Evolutionary conservation across 2,797 vertebrate species (phyloP).

Genomic region (Heliangelus exortis): DNA sequence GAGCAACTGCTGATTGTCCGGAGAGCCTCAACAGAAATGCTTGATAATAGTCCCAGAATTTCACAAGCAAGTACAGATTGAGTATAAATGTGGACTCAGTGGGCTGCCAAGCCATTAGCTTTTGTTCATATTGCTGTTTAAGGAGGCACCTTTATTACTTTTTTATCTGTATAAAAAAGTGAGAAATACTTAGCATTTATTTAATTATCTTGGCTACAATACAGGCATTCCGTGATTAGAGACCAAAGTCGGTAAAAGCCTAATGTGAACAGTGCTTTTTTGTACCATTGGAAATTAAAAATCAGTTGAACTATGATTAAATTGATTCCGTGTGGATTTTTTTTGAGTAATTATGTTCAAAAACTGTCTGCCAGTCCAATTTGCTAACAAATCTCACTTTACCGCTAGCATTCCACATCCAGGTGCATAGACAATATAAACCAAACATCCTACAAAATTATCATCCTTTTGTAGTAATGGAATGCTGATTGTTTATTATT

Average conservation of each 20-base stretch:
- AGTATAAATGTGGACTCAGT: neutral
- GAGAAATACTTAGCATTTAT: conserved; percentile 61
- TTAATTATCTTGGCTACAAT: conserved; percentile 64
- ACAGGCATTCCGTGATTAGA: conserved; percentile 38
- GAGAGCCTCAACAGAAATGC: neutral
- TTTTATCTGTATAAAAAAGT: neutral
- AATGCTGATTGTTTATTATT: conserved; percentile 69
- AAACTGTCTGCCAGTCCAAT: conserved; percentile 74
- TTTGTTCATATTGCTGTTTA: conserved; percentile 54
- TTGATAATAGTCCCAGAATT: neutral
- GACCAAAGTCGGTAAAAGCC: conserved; percentile 47
- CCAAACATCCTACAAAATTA: conserved; percentile 38
- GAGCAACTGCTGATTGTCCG: neutral
- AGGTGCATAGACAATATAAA: conserved; percentile 56
- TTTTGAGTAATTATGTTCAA: conserved; percentile 77
- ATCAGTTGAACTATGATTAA: conserved; percentile 74
- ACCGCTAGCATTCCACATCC: neutral
- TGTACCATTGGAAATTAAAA: conserved; percentile 72
- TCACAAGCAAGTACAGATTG: neutral
- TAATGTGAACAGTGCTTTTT: conserved; percentile 56
- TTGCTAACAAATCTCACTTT: conserved; percentile 76
- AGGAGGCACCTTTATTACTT: conserved; percentile 39
- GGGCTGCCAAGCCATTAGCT: conserved; percentile 11
- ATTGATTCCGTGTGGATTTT: conserved; percentile 74
- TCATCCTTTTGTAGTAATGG: conserved; percentile 36